These are phyloP conservation scores for Nomada fabriciana DNA, from an alignment of 2,888 invertebrate genomes.

Conservation along the genomic window DNA sequence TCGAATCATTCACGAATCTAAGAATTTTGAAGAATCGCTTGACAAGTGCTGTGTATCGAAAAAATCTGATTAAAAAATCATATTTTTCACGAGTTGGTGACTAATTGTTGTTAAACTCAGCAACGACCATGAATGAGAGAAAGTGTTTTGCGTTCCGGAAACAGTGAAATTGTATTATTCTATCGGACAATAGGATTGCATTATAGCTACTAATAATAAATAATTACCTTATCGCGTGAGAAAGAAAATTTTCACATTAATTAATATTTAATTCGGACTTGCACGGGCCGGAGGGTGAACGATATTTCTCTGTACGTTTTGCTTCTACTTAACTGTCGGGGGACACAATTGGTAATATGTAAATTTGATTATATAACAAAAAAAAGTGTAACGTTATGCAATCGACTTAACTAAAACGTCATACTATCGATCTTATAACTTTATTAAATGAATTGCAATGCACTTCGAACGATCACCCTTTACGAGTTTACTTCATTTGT, in stretches of 20 bases:
- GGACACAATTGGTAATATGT: neutral
- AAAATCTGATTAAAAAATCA: neutral
- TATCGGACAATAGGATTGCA: neutral
- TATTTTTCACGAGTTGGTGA: neutral
- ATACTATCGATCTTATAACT: neutral
- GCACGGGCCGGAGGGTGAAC: too few relatives aligned
- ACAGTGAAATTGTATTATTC: conserved; percentile 8
- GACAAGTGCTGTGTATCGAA: conserved; percentile 18
- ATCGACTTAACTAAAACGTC: conserved; percentile 18
- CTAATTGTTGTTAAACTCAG: neutral
- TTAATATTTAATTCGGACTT: neutral
- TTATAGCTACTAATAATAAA: neutral
- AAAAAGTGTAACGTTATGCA: conserved; percentile 35
- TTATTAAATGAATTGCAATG: neutral
- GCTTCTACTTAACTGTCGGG: neutral
- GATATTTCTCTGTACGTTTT: neutral
- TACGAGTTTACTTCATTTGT: neutral
- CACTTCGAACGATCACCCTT: too few relatives aligned
- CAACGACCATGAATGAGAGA: neutral
- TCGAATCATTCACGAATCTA: neutral
- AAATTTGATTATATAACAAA: conserved; percentile 45
- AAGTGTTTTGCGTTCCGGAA: neutral
- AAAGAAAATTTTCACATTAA: neutral
- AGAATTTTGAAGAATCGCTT: neutral
- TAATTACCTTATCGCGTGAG: neutral